Base-by-base conservation (phyloP, 2,797 vertebrate genomes). In the Sebastes cheni region DNA sequence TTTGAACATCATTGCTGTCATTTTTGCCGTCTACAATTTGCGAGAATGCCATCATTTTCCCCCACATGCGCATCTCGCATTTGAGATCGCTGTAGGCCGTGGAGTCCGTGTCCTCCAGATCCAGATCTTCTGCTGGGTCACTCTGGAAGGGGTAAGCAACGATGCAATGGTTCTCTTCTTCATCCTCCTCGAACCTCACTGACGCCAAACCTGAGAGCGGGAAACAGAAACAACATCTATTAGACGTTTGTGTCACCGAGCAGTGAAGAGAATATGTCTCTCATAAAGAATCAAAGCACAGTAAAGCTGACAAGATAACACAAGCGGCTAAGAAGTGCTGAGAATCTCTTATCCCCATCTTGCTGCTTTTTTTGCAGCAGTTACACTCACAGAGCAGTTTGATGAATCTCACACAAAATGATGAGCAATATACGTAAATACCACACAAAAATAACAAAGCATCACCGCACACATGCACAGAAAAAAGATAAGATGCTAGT, bases 161-260 rank as follows among this genome's bases (percentile, higher is more conserved):
- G 80, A 99, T 94, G 94, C 97, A 98, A 55, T 98, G 91, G 76
- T 98, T 98, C 72, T 97, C 97, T 88, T 98, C 97, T 92, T 97
- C 97, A 58, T 99, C 98, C 89, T 99, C 98, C 92, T 99, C 98
- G 56, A 99, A 99, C 91, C 97, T 96, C 52, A 99, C 98, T 0
- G 98, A 98, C 58, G 99, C 97, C 78, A 98, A 98, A 89, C 98
- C 98, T 99, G 90, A 36, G 64, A 81, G 10, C 1, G 10, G 2
- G 62, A 70, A 29, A 77, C 2, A 72, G 34, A 75, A 23, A 75
- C 4, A 14, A 73, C 16, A 20, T 11, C 4, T n/a, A 71, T 79
- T 34, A 86, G 22, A 66, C 23, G 20, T 27, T 7, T 16, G 5
- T 65, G 22, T 72, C 42, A 74, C 1, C 7, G 36, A 82, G 27